Evolutionary conservation across 2,888 invertebrate species (phyloP).

Genomic region (Biston betularia): DNA sequence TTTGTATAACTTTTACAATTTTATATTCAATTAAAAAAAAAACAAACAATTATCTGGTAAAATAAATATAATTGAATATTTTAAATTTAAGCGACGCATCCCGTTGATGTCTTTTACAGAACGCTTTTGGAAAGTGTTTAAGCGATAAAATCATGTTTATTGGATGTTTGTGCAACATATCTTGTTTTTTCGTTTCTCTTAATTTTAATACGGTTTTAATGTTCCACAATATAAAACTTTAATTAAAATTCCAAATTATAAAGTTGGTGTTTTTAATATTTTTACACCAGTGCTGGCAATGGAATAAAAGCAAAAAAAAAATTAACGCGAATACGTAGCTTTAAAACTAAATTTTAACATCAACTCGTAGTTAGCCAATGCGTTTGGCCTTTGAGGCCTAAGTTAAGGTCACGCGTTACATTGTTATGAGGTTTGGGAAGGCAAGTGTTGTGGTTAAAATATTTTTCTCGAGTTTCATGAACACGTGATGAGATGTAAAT

Average conservation of each 20-base stretch:
- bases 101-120: slow-evolving; percentile 84
- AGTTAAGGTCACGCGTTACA: slow-evolving; percentile 40
- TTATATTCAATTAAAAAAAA: neutral
- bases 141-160: slow-evolving; percentile 67
- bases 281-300: slow-evolving; percentile 36
- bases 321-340: slow-evolving; percentile 33
- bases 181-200: slow-evolving; percentile 60
- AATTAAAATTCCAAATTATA: slow-evolving; percentile 47
- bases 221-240: slow-evolving; percentile 48
- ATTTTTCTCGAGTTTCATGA: slow-evolving; percentile 33
- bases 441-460: slow-evolving; percentile 24
- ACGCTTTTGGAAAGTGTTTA: slow-evolving; percentile 77
- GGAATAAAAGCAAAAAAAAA: slow-evolving; percentile 20
- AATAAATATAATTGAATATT: slow-evolving; percentile 16
- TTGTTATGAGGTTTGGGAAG: slow-evolving; percentile 32
- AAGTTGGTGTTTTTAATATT: slow-evolving; percentile 37
- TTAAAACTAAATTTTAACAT: slow-evolving; percentile 24
- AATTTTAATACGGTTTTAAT: slow-evolving; percentile 60
- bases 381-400: slow-evolving; percentile 35
- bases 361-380: slow-evolving; percentile 25
- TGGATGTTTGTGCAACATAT: slow-evolving; percentile 62
- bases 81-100: slow-evolving; percentile 49
- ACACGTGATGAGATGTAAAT: slow-evolving; percentile 34
- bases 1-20: neutral
- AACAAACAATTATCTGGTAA: slow-evolving; percentile 16